Percentiles rank a stretch among this genome's conserved stretches.
Conservation (phyloP, 2,888 invertebrate genomes). For the Isoperla grammatica region DNA sequence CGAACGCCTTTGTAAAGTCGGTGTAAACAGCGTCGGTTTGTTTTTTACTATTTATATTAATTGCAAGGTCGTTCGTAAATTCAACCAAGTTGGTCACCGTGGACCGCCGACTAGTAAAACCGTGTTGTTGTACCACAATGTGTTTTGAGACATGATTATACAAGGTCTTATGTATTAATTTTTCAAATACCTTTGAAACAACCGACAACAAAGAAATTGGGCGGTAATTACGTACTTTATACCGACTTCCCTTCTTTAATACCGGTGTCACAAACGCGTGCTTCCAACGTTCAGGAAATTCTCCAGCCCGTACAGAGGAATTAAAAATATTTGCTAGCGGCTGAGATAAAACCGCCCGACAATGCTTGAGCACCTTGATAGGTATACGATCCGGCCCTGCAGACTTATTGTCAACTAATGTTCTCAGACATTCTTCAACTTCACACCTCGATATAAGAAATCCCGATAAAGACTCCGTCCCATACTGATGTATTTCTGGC, state of each 20-base stretch:
- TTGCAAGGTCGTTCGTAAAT: neutral
- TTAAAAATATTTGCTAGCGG: neutral
- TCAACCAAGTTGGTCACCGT: neutral
- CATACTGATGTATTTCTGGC: neutral
- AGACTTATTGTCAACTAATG: neutral
- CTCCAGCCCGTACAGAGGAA: neutral
- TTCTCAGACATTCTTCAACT: neutral
- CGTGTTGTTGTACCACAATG: neutral
- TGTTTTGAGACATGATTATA: neutral
- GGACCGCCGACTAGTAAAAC: neutral
- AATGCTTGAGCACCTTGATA: neutral
- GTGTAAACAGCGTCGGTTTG: conserved; percentile 2
- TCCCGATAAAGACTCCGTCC: neutral
- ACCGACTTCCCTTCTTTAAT: neutral
- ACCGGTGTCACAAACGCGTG: neutral
- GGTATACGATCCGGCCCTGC: neutral
- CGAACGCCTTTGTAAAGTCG: conserved; percentile 1
- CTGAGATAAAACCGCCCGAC: neutral
- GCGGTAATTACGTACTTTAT: neutral
- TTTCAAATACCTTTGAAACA: neutral
- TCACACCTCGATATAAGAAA: neutral
- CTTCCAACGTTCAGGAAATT: neutral
- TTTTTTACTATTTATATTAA: neutral
- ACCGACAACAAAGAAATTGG: neutral
- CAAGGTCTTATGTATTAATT: neutral